A percentile compares a stretch with the other conserved stretches of the same genome.
Conservation (phyloP, 2,888 invertebrate genomes). For the Tortrix viridana region DNA sequence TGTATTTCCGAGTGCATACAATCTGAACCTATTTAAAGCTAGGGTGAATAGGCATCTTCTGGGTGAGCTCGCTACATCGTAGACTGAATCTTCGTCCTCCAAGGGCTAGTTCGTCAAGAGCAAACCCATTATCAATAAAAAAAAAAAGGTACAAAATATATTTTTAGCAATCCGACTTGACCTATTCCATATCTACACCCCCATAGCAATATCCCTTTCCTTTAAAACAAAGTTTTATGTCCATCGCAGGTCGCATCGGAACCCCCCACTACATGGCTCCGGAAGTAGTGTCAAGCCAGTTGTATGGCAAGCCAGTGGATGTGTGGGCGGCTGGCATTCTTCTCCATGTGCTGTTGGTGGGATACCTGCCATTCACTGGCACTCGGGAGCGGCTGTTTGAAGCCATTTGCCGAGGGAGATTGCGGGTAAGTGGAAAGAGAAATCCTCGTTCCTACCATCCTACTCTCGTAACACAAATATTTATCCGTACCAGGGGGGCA, state of each 20-base stretch:
- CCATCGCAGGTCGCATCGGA: conserved; percentile 92
- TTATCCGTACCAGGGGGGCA: too few relatives aligned
- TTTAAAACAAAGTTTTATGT: background rate
- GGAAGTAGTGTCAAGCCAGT: conserved; percentile 95
- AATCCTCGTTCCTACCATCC: too few relatives aligned
- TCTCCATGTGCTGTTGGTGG: conserved; percentile 96
- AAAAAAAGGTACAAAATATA: too few relatives aligned
- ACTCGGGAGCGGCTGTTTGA: conserved; percentile 97
- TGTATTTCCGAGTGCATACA: too few relatives aligned
- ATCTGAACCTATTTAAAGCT: too few relatives aligned
- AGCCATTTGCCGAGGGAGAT: conserved; percentile 92
- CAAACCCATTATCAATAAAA: too few relatives aligned
- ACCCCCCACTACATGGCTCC: conserved; percentile 99
- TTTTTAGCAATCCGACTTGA: background rate
- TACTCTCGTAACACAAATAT: too few relatives aligned
- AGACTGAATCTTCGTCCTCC: too few relatives aligned
- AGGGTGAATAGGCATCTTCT: too few relatives aligned
- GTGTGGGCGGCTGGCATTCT: conserved; percentile 99
- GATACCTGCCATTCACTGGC: conserved; percentile 97
- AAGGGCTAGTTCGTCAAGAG: too few relatives aligned
- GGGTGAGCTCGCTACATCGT: too few relatives aligned
- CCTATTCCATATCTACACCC: background rate
- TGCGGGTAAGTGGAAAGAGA: conserved; percentile 85
- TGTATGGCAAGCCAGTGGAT: conserved; percentile 97
- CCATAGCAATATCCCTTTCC: too few relatives aligned